Base-by-base conservation (phyloP, 2,113 vertebrate genomes). In the Oostethus manadensis region DNA sequence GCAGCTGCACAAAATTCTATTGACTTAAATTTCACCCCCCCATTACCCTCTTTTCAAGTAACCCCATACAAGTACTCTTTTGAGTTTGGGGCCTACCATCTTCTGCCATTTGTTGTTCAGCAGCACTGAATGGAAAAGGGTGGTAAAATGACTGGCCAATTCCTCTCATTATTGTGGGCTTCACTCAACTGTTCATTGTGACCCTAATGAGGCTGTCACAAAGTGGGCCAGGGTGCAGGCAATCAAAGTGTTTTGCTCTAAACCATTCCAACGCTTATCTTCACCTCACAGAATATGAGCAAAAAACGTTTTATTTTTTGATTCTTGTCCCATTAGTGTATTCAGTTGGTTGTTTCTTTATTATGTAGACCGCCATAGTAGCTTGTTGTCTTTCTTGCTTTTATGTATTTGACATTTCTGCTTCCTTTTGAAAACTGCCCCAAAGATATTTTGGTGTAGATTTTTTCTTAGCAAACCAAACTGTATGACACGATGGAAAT, bases 121-220 rank as follows among this genome's bases (percentile, higher is more conserved):
- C 70, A 51, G 64, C 70, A 69, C 48, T 78, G 74, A 76, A 79
- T 78, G 78, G 83, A 84, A 82, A 70, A 60, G 64, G 83, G 73
- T 73, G 78, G 76, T 78, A 68, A 83, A 86, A 81, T 79, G 79
- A 76, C 80, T 62, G 68, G 72, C 73, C 68, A 71, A 63, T 78
- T 83, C 72, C 59, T 71, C 81, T 82, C 82, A 81, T 86, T 84
- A 81, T 77, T 73, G 71, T 62, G 50, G 62, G 64, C 77, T 76
- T 85, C 80, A 77, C 66, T 84, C 77, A 78, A 64, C 77, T 65
- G 56, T 81, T 77, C 68, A 44, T 56, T 47, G 60, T 81, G 78
- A 84, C 84, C 81, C 77, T 86, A 86, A 88, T 86, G 81, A 85
- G 75, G 57, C 68, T 64, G 66, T 73, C 72, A 77, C 33, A 56